Percentiles rank a stretch among this genome's conserved stretches.
Evolutionary conservation across 2,113 vertebrate species (phyloP).

Genomic region (Sciurus niger): DNA sequence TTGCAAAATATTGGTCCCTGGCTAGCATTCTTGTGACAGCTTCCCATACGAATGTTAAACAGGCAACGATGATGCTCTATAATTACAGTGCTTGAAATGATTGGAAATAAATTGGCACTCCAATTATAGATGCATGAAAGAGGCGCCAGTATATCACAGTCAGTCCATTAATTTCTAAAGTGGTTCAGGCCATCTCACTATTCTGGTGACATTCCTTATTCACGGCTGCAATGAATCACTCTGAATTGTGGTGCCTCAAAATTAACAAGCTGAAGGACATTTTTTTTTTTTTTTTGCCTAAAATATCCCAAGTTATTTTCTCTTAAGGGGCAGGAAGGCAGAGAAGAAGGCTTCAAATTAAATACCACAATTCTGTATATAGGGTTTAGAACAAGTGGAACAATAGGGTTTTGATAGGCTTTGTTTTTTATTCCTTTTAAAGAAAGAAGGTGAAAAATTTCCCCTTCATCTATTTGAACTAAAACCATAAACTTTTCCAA

Average conservation of each 20-base stretch:
- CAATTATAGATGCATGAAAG: constrained; percentile 91
- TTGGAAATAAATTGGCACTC: constrained; percentile 92
- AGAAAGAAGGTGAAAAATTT: neutral
- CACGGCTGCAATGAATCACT: constrained; percentile 85
- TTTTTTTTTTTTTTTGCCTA: constrained; percentile 61
- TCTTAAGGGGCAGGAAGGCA: constrained; percentile 31
- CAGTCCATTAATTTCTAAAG: constrained; percentile 92
- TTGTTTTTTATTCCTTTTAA: constrained; percentile 44
- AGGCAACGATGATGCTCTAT: constrained; percentile 89
- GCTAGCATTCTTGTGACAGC: constrained; percentile 85
- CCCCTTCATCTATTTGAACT: neutral
- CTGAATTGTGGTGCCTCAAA: constrained; percentile 76
- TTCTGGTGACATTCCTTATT: constrained; percentile 86
- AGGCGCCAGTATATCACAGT: constrained; percentile 88
- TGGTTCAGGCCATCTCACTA: constrained; percentile 86
- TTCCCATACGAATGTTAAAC: constrained; percentile 89
- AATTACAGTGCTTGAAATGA: constrained; percentile 92
- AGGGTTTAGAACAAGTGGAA: neutral
- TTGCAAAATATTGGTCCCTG: constrained; percentile 85
- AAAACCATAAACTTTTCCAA: neutral
- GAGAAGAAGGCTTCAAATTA: neutral
- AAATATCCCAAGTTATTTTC: constrained; percentile 68
- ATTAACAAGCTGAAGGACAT: constrained; percentile 86
- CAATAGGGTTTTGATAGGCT: constrained; percentile 63
- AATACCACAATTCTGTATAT: constrained; percentile 51